Evolutionary conservation across 2,797 vertebrate species (phyloP).

Genomic region (Mergus octosetaceus): DNA sequence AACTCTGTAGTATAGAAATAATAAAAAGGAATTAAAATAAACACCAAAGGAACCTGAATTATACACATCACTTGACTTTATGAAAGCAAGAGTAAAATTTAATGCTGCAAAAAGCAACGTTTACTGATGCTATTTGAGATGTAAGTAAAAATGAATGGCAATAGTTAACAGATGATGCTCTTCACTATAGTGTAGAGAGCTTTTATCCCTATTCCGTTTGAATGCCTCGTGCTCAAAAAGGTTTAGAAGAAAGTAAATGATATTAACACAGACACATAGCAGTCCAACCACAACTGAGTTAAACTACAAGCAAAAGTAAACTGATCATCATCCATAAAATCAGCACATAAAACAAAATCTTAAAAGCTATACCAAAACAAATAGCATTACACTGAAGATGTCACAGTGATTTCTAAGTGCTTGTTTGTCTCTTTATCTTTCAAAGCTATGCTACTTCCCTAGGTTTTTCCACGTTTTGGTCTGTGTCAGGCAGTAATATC

Average conservation of each 20-base stretch:
- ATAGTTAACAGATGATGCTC: not conserved
- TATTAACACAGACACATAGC: not conserved
- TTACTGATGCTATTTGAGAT: not conserved
- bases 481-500: not conserved
- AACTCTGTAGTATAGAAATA: not conserved
- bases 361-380: not conserved
- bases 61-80: not conserved
- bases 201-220: not conserved
- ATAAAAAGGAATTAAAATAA: not conserved
- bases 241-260: not conserved
- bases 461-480: not conserved
- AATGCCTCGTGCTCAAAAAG: not conserved
- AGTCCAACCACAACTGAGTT: not conserved
- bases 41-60: not conserved
- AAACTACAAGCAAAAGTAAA: not conserved
- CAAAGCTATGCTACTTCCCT: not conserved
- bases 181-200: not conserved
- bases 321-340: not conserved
- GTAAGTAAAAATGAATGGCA: not conserved
- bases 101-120: not conserved
- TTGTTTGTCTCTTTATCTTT: not conserved
- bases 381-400: not conserved
- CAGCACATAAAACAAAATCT: not conserved
- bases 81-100: not conserved
- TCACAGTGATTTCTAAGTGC: not conserved